These are phyloP conservation scores for Megaceryle maxima DNA, from an alignment of 2,113 vertebrate species.

Conservation along the genomic window DNA sequence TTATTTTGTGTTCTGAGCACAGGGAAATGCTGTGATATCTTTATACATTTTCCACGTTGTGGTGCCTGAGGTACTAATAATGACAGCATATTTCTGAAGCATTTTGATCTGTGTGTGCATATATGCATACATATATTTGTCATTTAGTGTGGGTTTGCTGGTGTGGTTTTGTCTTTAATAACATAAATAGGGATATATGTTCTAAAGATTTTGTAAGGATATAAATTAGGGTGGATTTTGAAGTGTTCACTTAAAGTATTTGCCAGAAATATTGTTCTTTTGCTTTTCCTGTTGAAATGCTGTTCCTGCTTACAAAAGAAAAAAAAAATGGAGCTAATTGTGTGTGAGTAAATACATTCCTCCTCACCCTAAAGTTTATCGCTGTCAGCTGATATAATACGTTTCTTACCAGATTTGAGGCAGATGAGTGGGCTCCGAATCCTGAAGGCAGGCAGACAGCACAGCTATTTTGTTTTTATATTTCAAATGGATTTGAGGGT, in stretches of 20 bases:
- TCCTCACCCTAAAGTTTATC: neutral
- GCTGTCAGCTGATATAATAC: conserved; percentile 25
- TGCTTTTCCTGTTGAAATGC: neutral
- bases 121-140: neutral
- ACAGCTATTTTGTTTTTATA: conserved; percentile 40
- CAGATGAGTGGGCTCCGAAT: conserved; percentile 14
- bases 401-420: conserved; percentile 5
- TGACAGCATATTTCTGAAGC: neutral
- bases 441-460: conserved; percentile 36
- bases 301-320: neutral
- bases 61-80: neutral
- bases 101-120: neutral
- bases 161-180: conserved; percentile 8
- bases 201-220: neutral
- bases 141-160: neutral
- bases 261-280: neutral
- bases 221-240: conserved; percentile 16
- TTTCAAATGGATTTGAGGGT: conserved; percentile 13
- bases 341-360: conserved; percentile 27
- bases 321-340: neutral
- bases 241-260: neutral
- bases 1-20: neutral
- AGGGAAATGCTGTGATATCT: neutral
- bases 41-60: neutral
- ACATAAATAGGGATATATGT: neutral